phyloP scores from a whole-genome alignment of 2,888 invertebrate genomes.

The Stenodera caucasica region DNA sequence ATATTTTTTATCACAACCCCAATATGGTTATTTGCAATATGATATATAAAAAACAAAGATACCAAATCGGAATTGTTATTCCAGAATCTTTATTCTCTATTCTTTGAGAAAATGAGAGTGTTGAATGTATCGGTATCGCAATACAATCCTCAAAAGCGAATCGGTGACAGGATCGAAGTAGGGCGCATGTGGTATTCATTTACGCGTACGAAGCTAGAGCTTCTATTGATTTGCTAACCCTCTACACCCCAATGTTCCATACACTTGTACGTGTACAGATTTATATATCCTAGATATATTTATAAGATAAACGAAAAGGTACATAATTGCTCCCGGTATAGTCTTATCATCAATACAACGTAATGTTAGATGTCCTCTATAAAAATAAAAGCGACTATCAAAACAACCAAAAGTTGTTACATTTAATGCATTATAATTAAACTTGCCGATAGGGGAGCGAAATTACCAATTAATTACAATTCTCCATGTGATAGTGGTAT shows the following conservation, averaged over 20 bases:
- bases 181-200: conserved; percentile 50
- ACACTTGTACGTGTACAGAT: conserved; percentile 40
- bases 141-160: conserved; percentile 41
- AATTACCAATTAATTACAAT: not conserved
- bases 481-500: not conserved
- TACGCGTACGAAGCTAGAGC: conserved; percentile 47
- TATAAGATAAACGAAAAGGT: conserved; percentile 35
- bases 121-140: conserved; percentile 34
- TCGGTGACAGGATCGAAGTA: conserved; percentile 42
- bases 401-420: conserved; percentile 27
- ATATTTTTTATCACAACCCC: too few species aligned
- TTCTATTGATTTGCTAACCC: conserved; percentile 46
- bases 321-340: conserved; percentile 31
- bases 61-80: conserved; percentile 31
- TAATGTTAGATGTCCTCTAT: conserved; percentile 14
- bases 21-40: not conserved
- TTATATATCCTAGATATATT: conserved; percentile 37
- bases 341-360: conserved; percentile 26
- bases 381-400: conserved; percentile 26
- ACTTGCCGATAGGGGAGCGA: conserved; percentile 7
- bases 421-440: conserved; percentile 24
- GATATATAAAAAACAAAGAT: conserved; percentile 23
- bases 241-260: conserved; percentile 34
- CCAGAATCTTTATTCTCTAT: conserved; percentile 32
- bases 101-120: conserved; percentile 35